Conservation (phyloP, 2,113 vertebrate genomes). For the Leptobrachium ailaonicum region DNA sequence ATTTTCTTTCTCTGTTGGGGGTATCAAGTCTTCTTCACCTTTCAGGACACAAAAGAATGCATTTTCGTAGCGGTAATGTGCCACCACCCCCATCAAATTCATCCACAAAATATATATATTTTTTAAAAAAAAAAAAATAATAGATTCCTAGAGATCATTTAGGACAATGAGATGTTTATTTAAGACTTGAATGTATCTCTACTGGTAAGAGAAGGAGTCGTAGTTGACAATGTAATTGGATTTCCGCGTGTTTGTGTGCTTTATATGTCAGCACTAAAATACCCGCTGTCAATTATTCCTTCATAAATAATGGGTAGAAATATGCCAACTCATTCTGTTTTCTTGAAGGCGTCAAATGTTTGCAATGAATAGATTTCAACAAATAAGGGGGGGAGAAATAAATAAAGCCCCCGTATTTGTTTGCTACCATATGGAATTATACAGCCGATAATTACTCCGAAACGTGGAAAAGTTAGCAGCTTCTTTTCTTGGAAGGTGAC, state of each 20-base stretch:
- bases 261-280: neutral
- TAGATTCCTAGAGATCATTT: constrained; percentile 16
- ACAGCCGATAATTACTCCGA: neutral
- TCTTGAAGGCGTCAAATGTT: constrained; percentile 4
- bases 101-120: constrained; percentile 10
- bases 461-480: too few relatives aligned
- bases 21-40: constrained; percentile 42
- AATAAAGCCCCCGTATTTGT: neutral
- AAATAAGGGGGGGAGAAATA: constrained; percentile 1
- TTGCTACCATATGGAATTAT: constrained; percentile 8
- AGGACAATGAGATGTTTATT: constrained; percentile 39
- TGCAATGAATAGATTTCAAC: constrained; percentile 4
- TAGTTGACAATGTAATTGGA: constrained; percentile 38
- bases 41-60: constrained; percentile 37
- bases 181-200: constrained; percentile 30
- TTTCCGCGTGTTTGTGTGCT: neutral
- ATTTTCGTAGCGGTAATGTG: constrained; percentile 21
- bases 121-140: too few relatives aligned
- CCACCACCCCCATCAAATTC: constrained; percentile 12
- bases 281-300: constrained; percentile 1
- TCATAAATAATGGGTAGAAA: constrained; percentile 21
- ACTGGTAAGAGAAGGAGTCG: neutral
- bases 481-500: too few relatives aligned
- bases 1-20: constrained; percentile 42
- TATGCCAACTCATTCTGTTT: constrained; percentile 9